Evolutionary conservation across 2,113 vertebrate species (phyloP).

Genomic region (Phocoena sinus): DNA sequence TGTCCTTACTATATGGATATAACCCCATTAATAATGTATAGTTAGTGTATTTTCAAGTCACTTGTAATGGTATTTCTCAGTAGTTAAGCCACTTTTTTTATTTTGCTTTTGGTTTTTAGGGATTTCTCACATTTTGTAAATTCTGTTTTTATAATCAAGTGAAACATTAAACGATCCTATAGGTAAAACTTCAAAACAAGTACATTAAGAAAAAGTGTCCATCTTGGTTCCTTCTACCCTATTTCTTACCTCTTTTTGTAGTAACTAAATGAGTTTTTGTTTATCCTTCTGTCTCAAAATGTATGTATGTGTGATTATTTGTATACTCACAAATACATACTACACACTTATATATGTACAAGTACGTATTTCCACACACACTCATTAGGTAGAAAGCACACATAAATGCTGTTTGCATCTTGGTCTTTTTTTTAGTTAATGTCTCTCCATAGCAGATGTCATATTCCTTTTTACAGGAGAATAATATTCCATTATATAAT

Average conservation of each 20-base stretch:
- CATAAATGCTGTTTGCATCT: neutral
- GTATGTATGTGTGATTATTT: neutral
- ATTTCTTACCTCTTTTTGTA: neutral
- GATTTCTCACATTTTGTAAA: neutral
- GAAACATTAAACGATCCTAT: neutral
- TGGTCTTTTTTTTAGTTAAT: neutral
- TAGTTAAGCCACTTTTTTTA: neutral
- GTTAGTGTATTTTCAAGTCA: slow-evolving; percentile 11
- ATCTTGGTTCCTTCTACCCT: neutral
- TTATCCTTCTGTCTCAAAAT: neutral
- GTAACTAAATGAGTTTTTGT: neutral
- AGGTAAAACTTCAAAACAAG: neutral
- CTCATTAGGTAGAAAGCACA: neutral
- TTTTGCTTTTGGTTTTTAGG: neutral
- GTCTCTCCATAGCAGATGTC: neutral
- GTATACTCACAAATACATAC: neutral
- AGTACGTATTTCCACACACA: neutral
- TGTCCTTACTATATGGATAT: neutral
- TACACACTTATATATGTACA: neutral
- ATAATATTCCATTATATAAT: neutral
- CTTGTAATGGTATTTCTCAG: neutral
- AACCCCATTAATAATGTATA: neutral
- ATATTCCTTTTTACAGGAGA: neutral
- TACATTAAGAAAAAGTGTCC: neutral
- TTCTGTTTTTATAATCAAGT: neutral